Percentiles rank a stretch among this genome's conserved stretches.
Evolutionary conservation across 2,113 vertebrate species (phyloP).

Genomic region (Calypte anna): DNA sequence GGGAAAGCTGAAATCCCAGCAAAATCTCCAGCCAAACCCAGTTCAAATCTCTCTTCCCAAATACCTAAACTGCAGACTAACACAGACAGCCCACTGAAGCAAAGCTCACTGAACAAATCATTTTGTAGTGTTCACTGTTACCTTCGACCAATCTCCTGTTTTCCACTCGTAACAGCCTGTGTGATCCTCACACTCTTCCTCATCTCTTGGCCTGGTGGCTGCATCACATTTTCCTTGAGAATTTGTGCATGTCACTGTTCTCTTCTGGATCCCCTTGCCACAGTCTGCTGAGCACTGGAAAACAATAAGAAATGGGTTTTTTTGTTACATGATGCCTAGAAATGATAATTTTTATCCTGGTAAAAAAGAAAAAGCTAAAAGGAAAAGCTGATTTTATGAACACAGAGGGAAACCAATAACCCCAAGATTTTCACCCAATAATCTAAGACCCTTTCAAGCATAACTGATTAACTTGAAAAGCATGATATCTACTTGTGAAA

Average conservation of each 20-base stretch:
- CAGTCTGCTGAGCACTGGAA: conserved; percentile 92
- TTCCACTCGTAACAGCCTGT: conserved; percentile 94
- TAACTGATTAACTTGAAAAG: not conserved
- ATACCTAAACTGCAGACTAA: not conserved
- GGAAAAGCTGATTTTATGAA: not conserved
- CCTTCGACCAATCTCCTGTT: conserved; percentile 97
- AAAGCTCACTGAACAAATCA: not conserved
- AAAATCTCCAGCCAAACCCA: not conserved
- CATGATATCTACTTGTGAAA: not conserved
- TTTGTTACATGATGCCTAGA: not conserved
- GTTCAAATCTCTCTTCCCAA: not conserved
- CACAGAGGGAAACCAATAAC: not conserved
- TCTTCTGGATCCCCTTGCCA: conserved; percentile 83
- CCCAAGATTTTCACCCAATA: not conserved
- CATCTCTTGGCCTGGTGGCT: conserved; percentile 79
- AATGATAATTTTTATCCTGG: not conserved
- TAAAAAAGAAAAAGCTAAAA: not conserved
- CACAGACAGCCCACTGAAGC: accelerated
- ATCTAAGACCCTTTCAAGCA: not conserved
- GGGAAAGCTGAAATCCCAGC: not conserved
- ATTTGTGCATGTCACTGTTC: conserved; percentile 89
- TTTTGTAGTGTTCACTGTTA: not conserved
- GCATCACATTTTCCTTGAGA: conserved; percentile 89
- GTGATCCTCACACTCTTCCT: conserved; percentile 89
- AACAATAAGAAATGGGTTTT: not conserved